phyloP scores from a whole-genome alignment of 2,113 vertebrate species.

The Euleptes europaea region DNA sequence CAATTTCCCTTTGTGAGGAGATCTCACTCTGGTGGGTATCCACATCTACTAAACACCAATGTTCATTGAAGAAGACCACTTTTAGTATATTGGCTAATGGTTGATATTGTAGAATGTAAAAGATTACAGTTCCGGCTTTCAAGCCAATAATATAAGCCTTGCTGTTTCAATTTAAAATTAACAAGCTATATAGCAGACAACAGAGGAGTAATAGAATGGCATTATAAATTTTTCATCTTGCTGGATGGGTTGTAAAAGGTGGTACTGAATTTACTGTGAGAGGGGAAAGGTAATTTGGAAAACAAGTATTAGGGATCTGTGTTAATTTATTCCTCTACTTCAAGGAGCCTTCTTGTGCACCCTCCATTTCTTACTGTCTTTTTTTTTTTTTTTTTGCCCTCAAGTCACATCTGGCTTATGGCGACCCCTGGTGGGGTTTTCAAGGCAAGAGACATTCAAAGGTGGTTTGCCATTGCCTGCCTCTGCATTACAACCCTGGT shows the following conservation, averaged over 20 bases:
- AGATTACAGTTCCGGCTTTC: neutral
- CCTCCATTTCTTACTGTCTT: neutral
- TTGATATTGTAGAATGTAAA: neutral
- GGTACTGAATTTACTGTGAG: neutral
- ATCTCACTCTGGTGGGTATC: no score
- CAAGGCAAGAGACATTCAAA: no score
- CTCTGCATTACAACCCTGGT: no score
- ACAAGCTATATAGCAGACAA: neutral
- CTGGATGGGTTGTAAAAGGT: neutral
- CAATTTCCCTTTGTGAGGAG: no score
- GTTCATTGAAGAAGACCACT: neutral
- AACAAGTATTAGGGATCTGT: neutral
- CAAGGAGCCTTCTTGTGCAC: neutral
- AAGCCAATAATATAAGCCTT: neutral
- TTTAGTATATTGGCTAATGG: neutral
- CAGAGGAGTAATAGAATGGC: neutral
- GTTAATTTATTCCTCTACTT: neutral
- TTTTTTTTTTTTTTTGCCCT: neutral
- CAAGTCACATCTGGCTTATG: no score
- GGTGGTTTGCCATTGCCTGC: no score
- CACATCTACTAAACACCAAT: no score
- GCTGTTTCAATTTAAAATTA: neutral
- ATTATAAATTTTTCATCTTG: neutral
- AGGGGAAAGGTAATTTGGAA: neutral
- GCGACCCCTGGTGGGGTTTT: no score